A percentile compares a stretch with the other conserved stretches of the same genome.
These are phyloP conservation scores for Xiphophorus couchianus DNA, from an alignment of 2,113 vertebrate species.

Conservation along the genomic window DNA sequence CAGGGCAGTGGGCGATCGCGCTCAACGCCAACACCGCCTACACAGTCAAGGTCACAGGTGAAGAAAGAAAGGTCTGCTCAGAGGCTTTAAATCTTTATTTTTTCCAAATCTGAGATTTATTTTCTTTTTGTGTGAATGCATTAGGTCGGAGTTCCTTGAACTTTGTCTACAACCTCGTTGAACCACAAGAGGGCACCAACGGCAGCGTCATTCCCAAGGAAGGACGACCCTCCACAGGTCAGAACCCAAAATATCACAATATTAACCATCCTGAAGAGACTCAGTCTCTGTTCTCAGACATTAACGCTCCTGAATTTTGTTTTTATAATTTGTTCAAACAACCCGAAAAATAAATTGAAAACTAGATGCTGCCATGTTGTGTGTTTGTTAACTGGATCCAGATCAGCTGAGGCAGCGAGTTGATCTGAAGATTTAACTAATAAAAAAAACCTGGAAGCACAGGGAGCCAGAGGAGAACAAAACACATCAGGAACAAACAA, in stretches of 20 bases:
- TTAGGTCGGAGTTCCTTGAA: neutral
- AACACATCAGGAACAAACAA: too few relatives aligned
- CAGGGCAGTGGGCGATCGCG: conserved; percentile 68
- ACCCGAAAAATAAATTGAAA: too few relatives aligned
- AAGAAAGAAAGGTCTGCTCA: neutral
- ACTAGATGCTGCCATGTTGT: too few relatives aligned
- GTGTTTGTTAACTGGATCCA: too few relatives aligned
- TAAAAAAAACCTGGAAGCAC: too few relatives aligned
- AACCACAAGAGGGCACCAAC: neutral
- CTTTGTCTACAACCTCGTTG: neutral
- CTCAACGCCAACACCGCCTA: conserved; percentile 62
- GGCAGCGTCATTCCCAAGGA: neutral
- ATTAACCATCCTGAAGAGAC: neutral
- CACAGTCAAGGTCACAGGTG: conserved; percentile 72
- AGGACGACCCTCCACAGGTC: neutral
- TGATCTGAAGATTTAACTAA: too few relatives aligned
- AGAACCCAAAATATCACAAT: neutral
- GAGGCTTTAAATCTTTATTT: neutral
- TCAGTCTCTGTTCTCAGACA: neutral
- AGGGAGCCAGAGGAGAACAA: too few relatives aligned
- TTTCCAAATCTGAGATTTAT: neutral
- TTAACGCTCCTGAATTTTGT: too few relatives aligned
- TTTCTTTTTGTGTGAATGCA: too few relatives aligned
- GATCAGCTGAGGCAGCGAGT: too few relatives aligned
- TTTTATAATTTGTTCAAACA: too few relatives aligned